Evolutionary conservation across 2,797 vertebrate species (phyloP).

Genomic region (Eulemur albifrons): DNA sequence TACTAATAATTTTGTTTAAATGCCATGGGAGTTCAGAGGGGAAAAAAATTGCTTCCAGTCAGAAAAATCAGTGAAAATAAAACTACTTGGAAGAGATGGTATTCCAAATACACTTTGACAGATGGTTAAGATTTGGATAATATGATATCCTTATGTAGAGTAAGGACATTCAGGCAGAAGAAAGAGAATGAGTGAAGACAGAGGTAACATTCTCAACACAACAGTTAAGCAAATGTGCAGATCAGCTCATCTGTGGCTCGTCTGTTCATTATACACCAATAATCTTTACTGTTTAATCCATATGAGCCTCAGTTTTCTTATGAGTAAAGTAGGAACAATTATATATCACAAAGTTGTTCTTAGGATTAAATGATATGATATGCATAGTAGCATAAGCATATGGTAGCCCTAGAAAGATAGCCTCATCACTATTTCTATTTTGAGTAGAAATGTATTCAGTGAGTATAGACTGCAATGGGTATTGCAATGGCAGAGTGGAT

Average conservation of each 20-base stretch:
- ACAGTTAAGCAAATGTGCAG: background rate
- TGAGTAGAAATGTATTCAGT: background rate
- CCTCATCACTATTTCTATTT: background rate
- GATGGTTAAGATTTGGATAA: slow-evolving; percentile 38
- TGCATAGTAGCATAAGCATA: background rate
- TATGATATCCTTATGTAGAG: background rate
- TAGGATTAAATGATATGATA: background rate
- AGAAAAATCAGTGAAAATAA: background rate
- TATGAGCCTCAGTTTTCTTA: background rate
- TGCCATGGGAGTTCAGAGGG: background rate
- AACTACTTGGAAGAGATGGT: background rate
- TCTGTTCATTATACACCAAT: background rate
- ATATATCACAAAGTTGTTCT: background rate
- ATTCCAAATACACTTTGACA: slow-evolving; percentile 11
- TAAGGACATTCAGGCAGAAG: background rate
- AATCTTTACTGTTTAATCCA: background rate
- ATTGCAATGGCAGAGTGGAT: background rate
- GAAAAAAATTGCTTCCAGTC: background rate
- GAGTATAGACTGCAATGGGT: background rate
- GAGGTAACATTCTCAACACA: background rate
- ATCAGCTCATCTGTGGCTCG: background rate
- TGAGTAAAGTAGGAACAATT: background rate
- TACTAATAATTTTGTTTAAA: background rate
- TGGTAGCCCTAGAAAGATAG: background rate
- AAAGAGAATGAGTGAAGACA: background rate